These are phyloP conservation scores for Salvator merianae DNA, from an alignment of 2,113 vertebrate genomes.

Conservation along the genomic window DNA sequence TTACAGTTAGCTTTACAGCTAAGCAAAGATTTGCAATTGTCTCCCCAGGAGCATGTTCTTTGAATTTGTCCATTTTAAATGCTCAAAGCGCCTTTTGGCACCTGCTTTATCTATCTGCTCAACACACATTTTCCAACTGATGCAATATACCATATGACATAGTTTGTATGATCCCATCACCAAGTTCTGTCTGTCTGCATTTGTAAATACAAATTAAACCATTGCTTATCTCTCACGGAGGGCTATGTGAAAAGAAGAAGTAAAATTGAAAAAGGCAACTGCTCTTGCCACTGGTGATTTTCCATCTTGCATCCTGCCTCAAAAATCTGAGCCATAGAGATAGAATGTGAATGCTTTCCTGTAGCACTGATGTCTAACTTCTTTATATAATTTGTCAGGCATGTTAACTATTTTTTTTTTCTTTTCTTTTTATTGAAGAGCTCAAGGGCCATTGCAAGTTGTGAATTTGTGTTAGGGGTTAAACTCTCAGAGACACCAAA, in stretches of 20 bases:
- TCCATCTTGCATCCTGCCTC: slow-evolving; percentile 56
- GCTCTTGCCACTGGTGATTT: slow-evolving; percentile 81
- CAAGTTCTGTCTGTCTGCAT: slow-evolving; percentile 66
- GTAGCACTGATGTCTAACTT: slow-evolving; percentile 52
- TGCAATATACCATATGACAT: slow-evolving; percentile 46
- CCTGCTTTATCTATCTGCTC: slow-evolving; percentile 25
- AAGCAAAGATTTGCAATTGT: not conserved
- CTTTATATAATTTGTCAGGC: slow-evolving; percentile 71
- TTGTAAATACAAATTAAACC: slow-evolving; percentile 56
- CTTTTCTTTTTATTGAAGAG: slow-evolving; percentile 54
- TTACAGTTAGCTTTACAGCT: not conserved
- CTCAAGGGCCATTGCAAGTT: slow-evolving; percentile 64
- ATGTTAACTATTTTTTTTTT: slow-evolving; percentile 60
- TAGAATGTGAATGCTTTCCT: slow-evolving; percentile 51
- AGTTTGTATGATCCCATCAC: slow-evolving; percentile 34
- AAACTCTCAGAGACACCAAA: slow-evolving; percentile 47
- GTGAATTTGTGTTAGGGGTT: slow-evolving; percentile 37
- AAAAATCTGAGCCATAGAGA: slow-evolving; percentile 52
- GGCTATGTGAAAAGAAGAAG: slow-evolving; percentile 21
- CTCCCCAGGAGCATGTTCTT: not conserved
- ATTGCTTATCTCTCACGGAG: slow-evolving; percentile 45
- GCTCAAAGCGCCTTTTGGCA: not conserved
- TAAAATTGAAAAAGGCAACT: slow-evolving; percentile 74
- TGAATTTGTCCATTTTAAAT: slow-evolving; percentile 2
- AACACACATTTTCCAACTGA: not conserved